Evolutionary conservation across 35 echinoderm and acorn worm genomes (phyloP), one percentile per base, ranked within the genome.

Genomic region (Ptychodera flava): DNA sequence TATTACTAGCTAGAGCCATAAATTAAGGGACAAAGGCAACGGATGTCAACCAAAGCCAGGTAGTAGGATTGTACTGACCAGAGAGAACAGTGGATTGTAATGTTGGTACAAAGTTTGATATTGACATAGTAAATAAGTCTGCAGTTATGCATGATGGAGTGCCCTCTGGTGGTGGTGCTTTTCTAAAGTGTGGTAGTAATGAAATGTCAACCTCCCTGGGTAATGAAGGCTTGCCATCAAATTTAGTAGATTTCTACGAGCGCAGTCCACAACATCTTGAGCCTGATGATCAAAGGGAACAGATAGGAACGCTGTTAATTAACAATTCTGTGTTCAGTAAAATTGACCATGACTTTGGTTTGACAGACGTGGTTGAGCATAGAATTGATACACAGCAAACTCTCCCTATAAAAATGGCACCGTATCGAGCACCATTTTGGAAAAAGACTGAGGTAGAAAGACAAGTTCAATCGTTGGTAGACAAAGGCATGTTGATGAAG

Each of bases 341-440:
- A 64, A 6, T 12, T 64, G 45, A 6, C 22, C 6, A 12, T 6
- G 45, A 64, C 45, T 78, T 87, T n/a, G 85, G 85, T 14, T 6
- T 33, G 15, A 87, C 85, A 14, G 85, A 76, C 38, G 38, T 87
- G 75, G 85, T 87, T 1, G 79, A 79, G 31, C 85, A 87, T 78
- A 87, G 33, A 31, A 87, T 87, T 1, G 75, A 87, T 87, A 87
- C 85, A 10, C 37, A 16, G 1, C 34, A 86, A 53, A 38, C 29
- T 64, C 16, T 1, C 53, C 90, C 90, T 33, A 91, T 91, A 29
- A 16, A 75, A 81, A 78, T 81, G 32, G 0, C 77, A 87, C 84
- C 91, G 28, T 92, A 88, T 77, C 79, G 77, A 35, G 83, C 91
- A 28, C 76, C 86, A 1, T 85, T 85, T 77, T n/a, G 31, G 28